Evolutionary conservation across 2,797 vertebrate genomes (phyloP), one percentile per base, ranked within the genome.

Genomic region (Odontamblyopus lacepedii): DNA sequence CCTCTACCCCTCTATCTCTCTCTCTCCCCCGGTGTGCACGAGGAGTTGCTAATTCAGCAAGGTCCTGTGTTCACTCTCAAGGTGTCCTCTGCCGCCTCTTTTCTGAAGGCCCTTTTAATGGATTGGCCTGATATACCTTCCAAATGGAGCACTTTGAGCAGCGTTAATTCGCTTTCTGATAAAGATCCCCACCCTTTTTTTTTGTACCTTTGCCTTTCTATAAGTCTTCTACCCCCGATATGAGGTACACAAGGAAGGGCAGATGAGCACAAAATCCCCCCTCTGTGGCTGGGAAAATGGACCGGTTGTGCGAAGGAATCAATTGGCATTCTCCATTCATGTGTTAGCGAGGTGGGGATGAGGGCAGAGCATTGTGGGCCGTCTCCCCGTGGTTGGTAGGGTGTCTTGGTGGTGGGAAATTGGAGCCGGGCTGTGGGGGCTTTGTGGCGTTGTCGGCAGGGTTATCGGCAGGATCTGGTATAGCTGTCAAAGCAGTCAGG

Each of bases 51-150:
- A 96, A 91, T 95, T 98, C 97, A 99, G 97, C 97, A 98, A 98
- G 96, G 97, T 97, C 97, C 94, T 95, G 32, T 97, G 95, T 97
- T 97, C 95, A 95, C 95, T 97, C 95, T 98, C 97, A 99, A 99
- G 97, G 97, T 99, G 97, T 98, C 97, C 97, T 96, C 95, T 93
- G 91, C 95, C 70, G 87, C 95, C 94, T 95, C 95, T 94, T 96
- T 97, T 97, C 97, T 96, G 95, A 96, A 95, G 95, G 93, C 94
- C 95, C 96, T 96, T 92, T 96, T 96, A 96, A 97, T 96, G 96
- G 96, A 98, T 97, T 98, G 96, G 96, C 96, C 96, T 97, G 96
- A 98, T 98, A 97, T 98, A 98, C 96, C 96, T 96, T 97, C 96
- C 96, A 96, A 97, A 98, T 98, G 96, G 96, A 97, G 96, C 96